Evolutionary conservation across 2,113 vertebrate genomes (phyloP).

Genomic region (Eptatretus burgeri): DNA sequence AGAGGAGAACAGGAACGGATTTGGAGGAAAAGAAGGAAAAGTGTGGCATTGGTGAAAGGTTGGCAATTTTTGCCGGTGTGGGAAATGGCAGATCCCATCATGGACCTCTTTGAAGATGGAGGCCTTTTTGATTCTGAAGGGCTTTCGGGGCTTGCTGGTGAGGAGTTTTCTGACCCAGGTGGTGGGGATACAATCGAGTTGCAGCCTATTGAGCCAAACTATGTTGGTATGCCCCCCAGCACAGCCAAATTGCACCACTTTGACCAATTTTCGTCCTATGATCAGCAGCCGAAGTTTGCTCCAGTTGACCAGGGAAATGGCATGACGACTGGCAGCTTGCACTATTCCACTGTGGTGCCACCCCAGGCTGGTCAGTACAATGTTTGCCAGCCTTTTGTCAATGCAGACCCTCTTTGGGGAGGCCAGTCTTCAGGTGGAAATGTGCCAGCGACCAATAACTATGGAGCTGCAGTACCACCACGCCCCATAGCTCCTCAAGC

Average conservation of each 20-base stretch:
- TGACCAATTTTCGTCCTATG: background rate
- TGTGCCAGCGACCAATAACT: background rate
- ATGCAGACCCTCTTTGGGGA: conserved; percentile 6
- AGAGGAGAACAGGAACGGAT: background rate
- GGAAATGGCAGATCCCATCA: conserved; percentile 3
- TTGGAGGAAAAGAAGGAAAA: background rate
- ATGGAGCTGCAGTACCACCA: no score
- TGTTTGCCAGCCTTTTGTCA: background rate
- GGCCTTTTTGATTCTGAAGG: background rate
- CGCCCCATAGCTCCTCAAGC: no score
- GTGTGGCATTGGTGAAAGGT: background rate
- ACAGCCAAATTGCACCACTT: background rate
- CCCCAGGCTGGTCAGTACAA: background rate
- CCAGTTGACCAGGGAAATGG: conserved; percentile 1
- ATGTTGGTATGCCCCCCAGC: conserved; percentile 1
- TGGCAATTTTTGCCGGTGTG: background rate
- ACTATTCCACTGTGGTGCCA: background rate
- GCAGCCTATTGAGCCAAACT: conserved; percentile 5
- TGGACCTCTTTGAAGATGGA: conserved; percentile 4
- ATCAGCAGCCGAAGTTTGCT: background rate
- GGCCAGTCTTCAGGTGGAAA: background rate
- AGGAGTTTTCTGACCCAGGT: background rate
- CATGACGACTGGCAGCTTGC: background rate
- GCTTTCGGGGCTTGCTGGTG: background rate
- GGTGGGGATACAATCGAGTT: background rate